These are phyloP conservation scores for Fulica atra DNA, from an alignment of 2,113 vertebrate species.

Conservation along the genomic window DNA sequence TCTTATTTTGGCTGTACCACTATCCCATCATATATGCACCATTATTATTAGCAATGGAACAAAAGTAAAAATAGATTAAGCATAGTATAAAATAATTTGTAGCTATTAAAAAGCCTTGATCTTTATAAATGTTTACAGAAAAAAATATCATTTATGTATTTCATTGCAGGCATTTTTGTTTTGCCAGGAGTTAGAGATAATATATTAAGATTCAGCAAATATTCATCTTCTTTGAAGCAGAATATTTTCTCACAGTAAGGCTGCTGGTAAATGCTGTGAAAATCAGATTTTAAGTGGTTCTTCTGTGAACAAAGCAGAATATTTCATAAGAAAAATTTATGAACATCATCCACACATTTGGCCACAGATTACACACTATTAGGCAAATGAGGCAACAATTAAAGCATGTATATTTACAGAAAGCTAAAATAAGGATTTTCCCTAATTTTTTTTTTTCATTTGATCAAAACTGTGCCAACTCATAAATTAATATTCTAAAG, in stretches of 20 bases:
- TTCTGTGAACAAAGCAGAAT: background rate
- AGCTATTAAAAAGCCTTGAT: background rate
- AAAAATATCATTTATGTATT: background rate
- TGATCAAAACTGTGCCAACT: background rate
- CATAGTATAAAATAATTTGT: background rate
- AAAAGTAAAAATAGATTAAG: background rate
- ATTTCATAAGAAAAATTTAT: background rate
- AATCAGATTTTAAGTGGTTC: slow-evolving; percentile 8
- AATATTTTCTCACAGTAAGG: background rate
- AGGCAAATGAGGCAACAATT: background rate
- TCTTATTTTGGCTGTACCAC: background rate
- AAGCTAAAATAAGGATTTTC: background rate
- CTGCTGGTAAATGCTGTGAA: background rate
- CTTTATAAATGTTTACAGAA: background rate
- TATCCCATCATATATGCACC: background rate
- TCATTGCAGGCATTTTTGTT: background rate
- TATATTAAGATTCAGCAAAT: slow-evolving; percentile 8
- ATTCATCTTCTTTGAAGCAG: background rate
- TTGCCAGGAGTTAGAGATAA: background rate
- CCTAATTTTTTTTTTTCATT: background rate
- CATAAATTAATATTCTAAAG: background rate
- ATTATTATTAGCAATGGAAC: background rate
- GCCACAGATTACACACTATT: background rate
- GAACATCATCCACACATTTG: background rate
- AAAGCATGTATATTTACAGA: background rate